Evolutionary conservation across 2,888 invertebrate genomes (phyloP).

Genomic region (Alviniconcha strummeri): DNA sequence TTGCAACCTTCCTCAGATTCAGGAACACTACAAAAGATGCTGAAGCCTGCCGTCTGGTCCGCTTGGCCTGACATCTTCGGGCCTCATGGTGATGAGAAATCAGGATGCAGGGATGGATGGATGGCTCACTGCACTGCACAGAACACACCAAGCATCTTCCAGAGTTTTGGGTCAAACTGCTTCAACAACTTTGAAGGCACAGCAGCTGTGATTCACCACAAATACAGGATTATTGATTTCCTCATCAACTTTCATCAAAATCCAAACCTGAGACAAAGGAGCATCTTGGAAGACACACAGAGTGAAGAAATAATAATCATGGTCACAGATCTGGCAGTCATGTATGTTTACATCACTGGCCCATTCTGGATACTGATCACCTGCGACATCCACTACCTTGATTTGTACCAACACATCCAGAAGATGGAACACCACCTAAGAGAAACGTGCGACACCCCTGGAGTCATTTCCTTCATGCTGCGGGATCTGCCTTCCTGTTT

Average conservation of each 20-base stretch:
- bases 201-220: neutral
- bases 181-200: neutral
- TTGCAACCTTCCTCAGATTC: neutral
- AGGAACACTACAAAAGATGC: neutral
- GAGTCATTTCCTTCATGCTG: neutral
- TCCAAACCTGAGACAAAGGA: neutral
- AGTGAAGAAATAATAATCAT: neutral
- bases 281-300: neutral
- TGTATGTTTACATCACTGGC: neutral
- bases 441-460: neutral
- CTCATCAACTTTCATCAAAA: neutral
- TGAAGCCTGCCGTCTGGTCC: neutral
- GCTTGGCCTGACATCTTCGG: neutral
- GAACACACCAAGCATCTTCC: neutral
- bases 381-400: neutral
- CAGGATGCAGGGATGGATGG: neutral
- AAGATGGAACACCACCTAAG: neutral
- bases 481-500: neutral
- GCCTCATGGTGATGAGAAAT: neutral
- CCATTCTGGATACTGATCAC: neutral
- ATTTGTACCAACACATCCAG: neutral
- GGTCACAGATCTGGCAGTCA: neutral
- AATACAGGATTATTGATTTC: neutral
- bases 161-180: neutral
- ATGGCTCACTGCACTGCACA: neutral